phyloP scores from a whole-genome alignment of 1,140 invertebrate genomes.

The Mamestra configurata region DNA sequence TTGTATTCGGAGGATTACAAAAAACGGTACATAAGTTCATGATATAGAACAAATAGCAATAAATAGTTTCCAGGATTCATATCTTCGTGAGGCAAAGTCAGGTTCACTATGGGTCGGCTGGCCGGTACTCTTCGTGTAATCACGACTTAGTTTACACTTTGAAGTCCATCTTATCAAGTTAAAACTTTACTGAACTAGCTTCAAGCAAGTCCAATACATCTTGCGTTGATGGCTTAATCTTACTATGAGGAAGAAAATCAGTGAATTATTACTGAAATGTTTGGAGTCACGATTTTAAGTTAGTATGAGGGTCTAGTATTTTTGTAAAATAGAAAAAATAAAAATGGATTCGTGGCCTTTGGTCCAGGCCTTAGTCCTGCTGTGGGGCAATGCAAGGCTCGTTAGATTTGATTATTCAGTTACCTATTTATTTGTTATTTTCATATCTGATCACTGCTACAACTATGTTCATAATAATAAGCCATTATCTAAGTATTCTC shows the following conservation, averaged over 20 bases:
- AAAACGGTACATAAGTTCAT: no score
- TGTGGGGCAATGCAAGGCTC: no score
- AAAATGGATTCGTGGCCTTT: no score
- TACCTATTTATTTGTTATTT: no score
- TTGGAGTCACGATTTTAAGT: slow-evolving; percentile 7
- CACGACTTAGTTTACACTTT: slow-evolving; percentile 39
- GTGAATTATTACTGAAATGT: slow-evolving; percentile 6
- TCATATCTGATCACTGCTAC: no score
- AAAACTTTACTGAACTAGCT: slow-evolving; percentile 34
- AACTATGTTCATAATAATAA: no score
- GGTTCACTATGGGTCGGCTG: background rate
- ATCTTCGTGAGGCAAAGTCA: slow-evolving; percentile 26
- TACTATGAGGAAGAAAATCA: slow-evolving; percentile 38
- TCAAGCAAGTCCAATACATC: slow-evolving; percentile 35
- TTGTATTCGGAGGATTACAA: no score
- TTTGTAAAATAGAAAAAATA: background rate
- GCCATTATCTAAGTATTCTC: no score
- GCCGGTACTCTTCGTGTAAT: slow-evolving; percentile 22
- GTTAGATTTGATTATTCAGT: no score
- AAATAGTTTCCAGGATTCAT: slow-evolving; percentile 16
- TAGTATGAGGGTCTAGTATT: background rate
- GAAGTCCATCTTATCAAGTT: slow-evolving; percentile 35
- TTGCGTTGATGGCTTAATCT: slow-evolving; percentile 41
- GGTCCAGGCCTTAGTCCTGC: no score
- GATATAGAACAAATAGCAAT: background rate